Evolutionary conservation across 2,797 vertebrate species (phyloP).

Genomic region (Betta splendens): DNA sequence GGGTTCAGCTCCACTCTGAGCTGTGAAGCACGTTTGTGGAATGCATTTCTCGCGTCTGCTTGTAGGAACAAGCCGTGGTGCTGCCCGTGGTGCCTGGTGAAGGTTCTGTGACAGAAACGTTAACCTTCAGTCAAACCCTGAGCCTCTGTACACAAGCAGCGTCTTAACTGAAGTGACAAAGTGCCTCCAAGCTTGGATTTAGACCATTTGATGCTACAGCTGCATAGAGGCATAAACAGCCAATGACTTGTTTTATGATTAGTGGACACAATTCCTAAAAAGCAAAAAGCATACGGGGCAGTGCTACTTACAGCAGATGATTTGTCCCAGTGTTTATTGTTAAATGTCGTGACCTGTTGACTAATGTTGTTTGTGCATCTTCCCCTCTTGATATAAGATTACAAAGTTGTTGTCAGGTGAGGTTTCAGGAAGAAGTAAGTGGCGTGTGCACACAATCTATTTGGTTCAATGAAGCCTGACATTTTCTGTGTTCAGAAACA

Average conservation of each 20-base stretch:
- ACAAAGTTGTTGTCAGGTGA: constrained; percentile 7
- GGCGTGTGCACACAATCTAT: not conserved
- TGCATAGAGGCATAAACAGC: not conserved
- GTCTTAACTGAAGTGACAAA: not conserved
- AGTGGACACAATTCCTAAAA: constrained; percentile 1
- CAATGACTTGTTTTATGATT: not conserved
- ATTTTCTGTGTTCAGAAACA: not conserved
- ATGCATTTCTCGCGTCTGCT: not conserved
- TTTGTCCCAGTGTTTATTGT: not conserved
- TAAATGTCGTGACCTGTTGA: not conserved
- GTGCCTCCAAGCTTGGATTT: not conserved
- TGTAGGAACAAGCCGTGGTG: no score
- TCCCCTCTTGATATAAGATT: not conserved
- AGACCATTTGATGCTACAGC: not conserved
- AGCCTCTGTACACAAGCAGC: not conserved
- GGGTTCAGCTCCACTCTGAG: constrained; percentile 10
- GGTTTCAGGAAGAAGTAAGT: not conserved
- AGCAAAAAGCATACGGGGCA: not conserved
- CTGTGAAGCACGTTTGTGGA: no score
- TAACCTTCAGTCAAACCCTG: not conserved
- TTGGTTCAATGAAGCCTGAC: not conserved
- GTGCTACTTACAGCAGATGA: no score
- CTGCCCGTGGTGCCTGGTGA: not conserved
- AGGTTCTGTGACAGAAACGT: no score
- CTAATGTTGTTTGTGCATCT: not conserved